Evolutionary conservation across 1,140 invertebrate species (phyloP).

Genomic region (Lepidurus couesii): DNA sequence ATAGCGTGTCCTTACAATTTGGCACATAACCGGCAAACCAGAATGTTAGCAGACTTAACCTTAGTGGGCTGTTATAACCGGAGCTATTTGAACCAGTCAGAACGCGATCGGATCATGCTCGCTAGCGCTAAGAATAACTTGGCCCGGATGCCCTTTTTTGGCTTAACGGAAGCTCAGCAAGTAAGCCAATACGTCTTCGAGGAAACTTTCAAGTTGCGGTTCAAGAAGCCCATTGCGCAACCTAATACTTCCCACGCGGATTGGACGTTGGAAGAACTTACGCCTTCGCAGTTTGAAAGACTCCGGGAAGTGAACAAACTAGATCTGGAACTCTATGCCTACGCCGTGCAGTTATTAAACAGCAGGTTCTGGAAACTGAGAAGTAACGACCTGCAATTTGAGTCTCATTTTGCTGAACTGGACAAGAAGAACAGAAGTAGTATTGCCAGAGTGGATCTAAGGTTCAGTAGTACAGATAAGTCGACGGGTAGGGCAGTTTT

Average conservation of each 20-base stretch:
- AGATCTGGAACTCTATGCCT: conserved; percentile 90
- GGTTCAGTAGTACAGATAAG: not conserved
- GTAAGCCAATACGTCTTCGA: conserved; percentile 95
- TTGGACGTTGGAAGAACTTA: conserved; percentile 65
- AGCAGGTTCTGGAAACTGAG: conserved; percentile 74
- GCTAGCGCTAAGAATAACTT: conserved; percentile 93
- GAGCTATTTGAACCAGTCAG: conserved; percentile 58
- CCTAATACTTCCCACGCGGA: conserved; percentile 81
- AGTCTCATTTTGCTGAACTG: conserved; percentile 49
- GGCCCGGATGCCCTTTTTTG: conserved; percentile 91
- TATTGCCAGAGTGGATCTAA: not conserved
- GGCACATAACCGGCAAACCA: conserved; percentile 90
- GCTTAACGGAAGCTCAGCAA: conserved; percentile 90
- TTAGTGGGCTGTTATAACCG: conserved; percentile 93
- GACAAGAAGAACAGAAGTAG: not conserved
- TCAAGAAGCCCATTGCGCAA: conserved; percentile 79
- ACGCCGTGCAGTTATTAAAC: conserved; percentile 82
- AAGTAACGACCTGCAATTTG: conserved; percentile 70
- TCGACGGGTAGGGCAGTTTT: too few relatives aligned
- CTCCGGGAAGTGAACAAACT: conserved; percentile 77
- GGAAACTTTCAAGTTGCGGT: conserved; percentile 89
- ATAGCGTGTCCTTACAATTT: conserved; percentile 85
- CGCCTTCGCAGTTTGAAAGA: conserved; percentile 59
- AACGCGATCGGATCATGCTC: conserved; percentile 74
- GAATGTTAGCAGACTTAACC: conserved; percentile 93